Evolutionary conservation across 1,140 invertebrate genomes (phyloP).

Genomic region (Aplysia californica): DNA sequence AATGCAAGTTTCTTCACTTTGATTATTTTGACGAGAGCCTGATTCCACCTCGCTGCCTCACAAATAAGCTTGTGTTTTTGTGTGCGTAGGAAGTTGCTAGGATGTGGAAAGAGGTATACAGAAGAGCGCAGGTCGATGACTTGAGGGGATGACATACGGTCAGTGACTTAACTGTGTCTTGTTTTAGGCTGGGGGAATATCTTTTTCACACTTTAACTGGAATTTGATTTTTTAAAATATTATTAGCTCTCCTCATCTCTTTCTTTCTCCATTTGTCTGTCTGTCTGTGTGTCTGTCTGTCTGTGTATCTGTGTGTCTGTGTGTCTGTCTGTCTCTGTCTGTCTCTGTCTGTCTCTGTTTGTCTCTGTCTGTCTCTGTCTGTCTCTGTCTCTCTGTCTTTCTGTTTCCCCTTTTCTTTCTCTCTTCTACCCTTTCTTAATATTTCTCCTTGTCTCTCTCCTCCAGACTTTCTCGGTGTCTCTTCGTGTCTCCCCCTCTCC

Average conservation of each 20-base stretch:
- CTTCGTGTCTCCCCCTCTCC: background rate
- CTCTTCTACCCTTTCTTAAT: background rate
- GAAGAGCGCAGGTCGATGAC: background rate
- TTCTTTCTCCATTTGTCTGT: background rate
- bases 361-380: background rate
- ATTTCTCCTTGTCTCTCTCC: background rate
- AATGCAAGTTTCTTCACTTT: too few relatives aligned
- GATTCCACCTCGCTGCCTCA: too few relatives aligned
- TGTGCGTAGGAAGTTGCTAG: too few relatives aligned
- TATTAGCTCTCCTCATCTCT: background rate
- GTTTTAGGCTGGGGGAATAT: background rate
- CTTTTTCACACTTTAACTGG: background rate
- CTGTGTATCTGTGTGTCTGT: background rate
- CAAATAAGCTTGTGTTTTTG: background rate
- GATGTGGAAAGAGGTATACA: too few relatives aligned
- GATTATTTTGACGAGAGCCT: too few relatives aligned
- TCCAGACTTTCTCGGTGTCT: background rate
- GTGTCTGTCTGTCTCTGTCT: background rate
- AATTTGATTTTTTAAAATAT: background rate
- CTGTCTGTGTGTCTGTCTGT: background rate
- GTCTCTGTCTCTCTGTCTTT: background rate
- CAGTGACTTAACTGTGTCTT: background rate
- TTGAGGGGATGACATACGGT: background rate
- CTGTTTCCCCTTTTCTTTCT: background rate
- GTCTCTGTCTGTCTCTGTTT: background rate